Evolutionary conservation across 2,113 vertebrate genomes (phyloP).

Genomic region (Maccullochella peelii): DNA sequence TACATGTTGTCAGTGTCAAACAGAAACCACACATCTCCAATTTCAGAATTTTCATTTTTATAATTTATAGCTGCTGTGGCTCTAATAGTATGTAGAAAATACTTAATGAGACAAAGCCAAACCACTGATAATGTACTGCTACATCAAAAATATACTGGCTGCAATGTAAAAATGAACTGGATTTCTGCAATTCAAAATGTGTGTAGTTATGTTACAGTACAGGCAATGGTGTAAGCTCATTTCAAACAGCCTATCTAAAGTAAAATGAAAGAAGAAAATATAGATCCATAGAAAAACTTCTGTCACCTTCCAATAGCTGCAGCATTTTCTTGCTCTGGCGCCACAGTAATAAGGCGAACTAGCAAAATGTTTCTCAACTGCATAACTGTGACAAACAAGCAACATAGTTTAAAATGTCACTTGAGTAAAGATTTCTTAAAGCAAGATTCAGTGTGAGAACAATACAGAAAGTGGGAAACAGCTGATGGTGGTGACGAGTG

Average conservation of each 20-base stretch:
- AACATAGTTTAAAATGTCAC: neutral
- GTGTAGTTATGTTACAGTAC: neutral
- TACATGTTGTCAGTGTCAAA: slow-evolving; percentile 40
- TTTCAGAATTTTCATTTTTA: slow-evolving; percentile 39
- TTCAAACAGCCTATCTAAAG: neutral
- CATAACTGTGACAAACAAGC: neutral
- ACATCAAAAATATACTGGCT: neutral
- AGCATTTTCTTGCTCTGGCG: neutral
- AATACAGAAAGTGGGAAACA: slow-evolving; percentile 21
- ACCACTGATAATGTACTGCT: slow-evolving; percentile 5
- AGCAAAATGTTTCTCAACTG: neutral
- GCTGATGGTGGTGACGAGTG: slow-evolving; percentile 52
- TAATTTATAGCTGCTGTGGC: slow-evolving; percentile 41
- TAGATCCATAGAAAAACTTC: neutral
- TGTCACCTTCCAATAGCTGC: neutral
- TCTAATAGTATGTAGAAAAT: slow-evolving; percentile 26
- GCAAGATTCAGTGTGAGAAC: slow-evolving; percentile 6
- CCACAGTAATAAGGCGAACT: neutral
- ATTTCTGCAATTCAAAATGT: neutral
- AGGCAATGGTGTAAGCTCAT: neutral
- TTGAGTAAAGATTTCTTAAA: neutral
- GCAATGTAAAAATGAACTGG: neutral
- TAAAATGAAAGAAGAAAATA: neutral
- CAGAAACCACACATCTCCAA: slow-evolving; percentile 31
- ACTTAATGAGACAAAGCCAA: slow-evolving; percentile 21